Percentiles rank a stretch among this genome's conserved stretches.
These are phyloP conservation scores for Silurus lanzhouensis DNA, from an alignment of 2,797 vertebrate species.

Conservation along the genomic window DNA sequence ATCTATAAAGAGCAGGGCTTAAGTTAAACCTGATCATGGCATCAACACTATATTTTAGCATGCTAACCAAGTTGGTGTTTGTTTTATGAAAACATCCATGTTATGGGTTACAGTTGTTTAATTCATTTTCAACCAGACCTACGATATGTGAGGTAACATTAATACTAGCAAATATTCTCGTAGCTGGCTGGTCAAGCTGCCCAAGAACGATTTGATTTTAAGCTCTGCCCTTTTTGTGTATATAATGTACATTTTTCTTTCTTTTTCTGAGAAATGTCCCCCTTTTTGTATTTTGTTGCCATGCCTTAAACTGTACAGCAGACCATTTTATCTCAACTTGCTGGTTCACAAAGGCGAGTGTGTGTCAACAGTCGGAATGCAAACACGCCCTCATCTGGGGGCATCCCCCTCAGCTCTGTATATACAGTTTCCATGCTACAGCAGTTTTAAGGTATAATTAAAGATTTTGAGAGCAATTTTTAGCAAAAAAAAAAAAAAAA, in stretches of 20 bases:
- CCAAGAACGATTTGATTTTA: not conserved
- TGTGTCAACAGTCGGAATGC: too few species aligned
- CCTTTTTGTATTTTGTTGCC: not conserved
- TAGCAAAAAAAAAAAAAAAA: too few species aligned
- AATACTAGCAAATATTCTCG: not conserved
- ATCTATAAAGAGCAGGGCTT: not conserved
- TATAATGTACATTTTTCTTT: slow-evolving; percentile 12
- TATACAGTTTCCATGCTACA: not conserved
- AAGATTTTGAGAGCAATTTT: not conserved
- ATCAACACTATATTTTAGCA: not conserved
- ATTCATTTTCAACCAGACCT: too few species aligned
- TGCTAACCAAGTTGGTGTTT: too few species aligned
- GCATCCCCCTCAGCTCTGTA: not conserved
- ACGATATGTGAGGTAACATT: not conserved
- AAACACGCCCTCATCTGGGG: not conserved
- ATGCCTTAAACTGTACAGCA: slow-evolving; percentile 24
- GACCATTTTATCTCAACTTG: not conserved
- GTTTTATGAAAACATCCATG: not conserved
- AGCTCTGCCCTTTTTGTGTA: slow-evolving; percentile 1
- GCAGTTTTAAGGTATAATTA: slow-evolving; percentile 10
- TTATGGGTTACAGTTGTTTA: too few species aligned
- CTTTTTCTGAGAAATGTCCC: not conserved
- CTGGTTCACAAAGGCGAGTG: not conserved
- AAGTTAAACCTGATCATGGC: not conserved
- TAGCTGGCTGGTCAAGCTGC: not conserved